These are phyloP conservation scores for Delia radicum DNA, from an alignment of 1,140 invertebrate genomes.

Conservation along the genomic window DNA sequence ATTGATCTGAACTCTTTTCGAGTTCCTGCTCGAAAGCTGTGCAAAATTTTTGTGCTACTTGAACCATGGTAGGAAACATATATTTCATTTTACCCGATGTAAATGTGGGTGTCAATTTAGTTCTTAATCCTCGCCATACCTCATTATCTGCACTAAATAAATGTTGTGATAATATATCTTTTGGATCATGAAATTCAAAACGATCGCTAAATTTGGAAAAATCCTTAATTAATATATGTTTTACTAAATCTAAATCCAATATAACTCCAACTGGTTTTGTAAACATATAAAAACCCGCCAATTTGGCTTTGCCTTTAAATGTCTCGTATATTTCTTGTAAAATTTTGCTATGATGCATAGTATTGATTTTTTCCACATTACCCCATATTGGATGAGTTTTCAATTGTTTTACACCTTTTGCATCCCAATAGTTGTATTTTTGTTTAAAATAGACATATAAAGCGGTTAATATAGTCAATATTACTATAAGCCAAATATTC, in stretches of 20 bases:
- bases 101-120: constrained; percentile 42
- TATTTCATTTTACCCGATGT: neutral
- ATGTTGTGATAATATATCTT: constrained; percentile 57
- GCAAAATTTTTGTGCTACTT: neutral
- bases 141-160: constrained; percentile 55
- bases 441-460: neutral
- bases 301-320: constrained; percentile 36
- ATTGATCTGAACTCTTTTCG: neutral
- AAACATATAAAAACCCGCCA: constrained; percentile 33
- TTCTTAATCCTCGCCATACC: constrained; percentile 59
- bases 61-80: neutral
- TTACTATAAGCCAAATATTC: neutral
- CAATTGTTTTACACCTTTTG: constrained; percentile 30
- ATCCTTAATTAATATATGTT: constrained; percentile 62
- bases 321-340: constrained; percentile 27
- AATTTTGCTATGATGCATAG: constrained; percentile 28
- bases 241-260: constrained; percentile 62
- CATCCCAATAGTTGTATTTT: constrained; percentile 29
- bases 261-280: constrained; percentile 28
- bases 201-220: constrained; percentile 59
- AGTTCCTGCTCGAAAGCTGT: no score
- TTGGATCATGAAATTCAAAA: constrained; percentile 54
- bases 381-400: constrained; percentile 31
- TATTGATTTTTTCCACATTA: constrained; percentile 31
- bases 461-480: neutral